A percentile compares a stretch with the other conserved stretches of the same genome.
Conservation (phyloP, 2,113 vertebrate genomes). For the Egretta garzetta region DNA sequence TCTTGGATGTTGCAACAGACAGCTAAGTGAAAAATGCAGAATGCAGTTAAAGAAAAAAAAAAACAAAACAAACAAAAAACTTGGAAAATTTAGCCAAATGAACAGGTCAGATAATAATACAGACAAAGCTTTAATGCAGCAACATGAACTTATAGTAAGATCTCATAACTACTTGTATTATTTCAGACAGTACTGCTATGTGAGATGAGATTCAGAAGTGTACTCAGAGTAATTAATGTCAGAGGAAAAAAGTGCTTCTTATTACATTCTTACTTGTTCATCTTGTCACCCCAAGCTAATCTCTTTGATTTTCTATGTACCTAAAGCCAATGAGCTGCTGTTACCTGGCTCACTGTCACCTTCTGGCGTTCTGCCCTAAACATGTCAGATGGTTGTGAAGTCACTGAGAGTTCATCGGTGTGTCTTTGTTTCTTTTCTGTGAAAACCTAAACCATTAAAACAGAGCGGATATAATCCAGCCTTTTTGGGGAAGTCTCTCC, state of each 20-base stretch:
- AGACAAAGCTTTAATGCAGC: background rate
- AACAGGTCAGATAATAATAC: background rate
- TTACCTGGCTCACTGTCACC: background rate
- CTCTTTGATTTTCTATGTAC: background rate
- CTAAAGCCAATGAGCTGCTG: background rate
- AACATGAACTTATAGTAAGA: background rate
- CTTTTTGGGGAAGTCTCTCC: rapidly evolving
- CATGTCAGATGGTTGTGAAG: background rate
- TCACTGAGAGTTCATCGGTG: background rate
- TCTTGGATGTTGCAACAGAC: background rate
- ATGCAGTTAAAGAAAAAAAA: background rate
- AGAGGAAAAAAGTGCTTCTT: background rate
- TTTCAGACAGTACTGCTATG: background rate
- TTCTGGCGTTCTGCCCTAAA: background rate
- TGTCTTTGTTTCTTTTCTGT: background rate
- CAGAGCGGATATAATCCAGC: background rate
- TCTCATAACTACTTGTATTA: background rate
- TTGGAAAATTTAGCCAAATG: background rate
- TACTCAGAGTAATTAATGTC: background rate
- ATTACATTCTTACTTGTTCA: background rate
- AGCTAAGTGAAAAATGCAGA: background rate
- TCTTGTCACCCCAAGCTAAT: background rate
- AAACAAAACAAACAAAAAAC: background rate
- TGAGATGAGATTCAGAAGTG: background rate
- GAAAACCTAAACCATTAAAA: background rate